Evolutionary conservation across 2,113 vertebrate species (phyloP).

Genomic region (Paramormyrops kingsleyae): DNA sequence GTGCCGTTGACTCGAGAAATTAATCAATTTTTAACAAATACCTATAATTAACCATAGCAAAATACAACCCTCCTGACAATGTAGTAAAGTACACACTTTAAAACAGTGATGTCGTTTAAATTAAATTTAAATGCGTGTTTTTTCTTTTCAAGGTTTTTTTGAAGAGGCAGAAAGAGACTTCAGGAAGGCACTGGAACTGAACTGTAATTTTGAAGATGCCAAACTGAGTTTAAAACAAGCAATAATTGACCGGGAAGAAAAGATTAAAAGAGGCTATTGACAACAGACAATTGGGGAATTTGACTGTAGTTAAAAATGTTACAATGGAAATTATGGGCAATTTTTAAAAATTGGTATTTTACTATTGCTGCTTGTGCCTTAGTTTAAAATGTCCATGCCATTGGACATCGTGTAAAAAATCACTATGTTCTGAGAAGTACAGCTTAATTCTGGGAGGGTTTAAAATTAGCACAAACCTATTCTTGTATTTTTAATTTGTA

Average conservation of each 20-base stretch:
- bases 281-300: background rate
- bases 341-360: background rate
- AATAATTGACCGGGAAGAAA: slow-evolving; percentile 76
- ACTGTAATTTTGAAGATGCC: slow-evolving; percentile 84
- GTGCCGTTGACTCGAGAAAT: background rate
- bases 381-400: background rate
- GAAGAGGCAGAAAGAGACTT: slow-evolving; percentile 84
- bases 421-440: background rate
- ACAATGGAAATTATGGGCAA: background rate
- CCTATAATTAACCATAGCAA: background rate
- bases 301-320: background rate
- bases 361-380: background rate
- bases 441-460: background rate
- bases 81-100: background rate
- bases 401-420: background rate
- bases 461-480: background rate
- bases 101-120: background rate
- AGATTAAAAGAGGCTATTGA: slow-evolving; percentile 62
- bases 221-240: slow-evolving; percentile 78
- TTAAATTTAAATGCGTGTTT: background rate
- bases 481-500: background rate
- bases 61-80: background rate
- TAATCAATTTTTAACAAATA: background rate
- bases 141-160: slow-evolving; percentile 71
- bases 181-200: slow-evolving; percentile 74